A percentile compares a stretch with the other conserved stretches of the same genome.
Evolutionary conservation across 2,113 vertebrate species (phyloP).

Genomic region (Lonchura striata): DNA sequence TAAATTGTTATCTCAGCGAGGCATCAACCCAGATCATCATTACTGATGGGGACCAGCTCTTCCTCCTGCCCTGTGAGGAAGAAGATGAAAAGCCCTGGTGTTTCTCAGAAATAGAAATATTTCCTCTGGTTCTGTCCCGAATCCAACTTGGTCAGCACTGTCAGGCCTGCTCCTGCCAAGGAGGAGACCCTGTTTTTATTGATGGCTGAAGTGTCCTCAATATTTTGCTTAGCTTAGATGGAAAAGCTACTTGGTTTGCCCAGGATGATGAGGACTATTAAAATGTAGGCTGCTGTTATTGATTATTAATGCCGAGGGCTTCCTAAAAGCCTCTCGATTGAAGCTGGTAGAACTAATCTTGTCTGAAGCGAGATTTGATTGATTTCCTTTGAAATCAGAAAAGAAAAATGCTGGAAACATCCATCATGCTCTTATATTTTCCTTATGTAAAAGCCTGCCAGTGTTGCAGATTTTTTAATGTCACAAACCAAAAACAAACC

Average conservation of each 20-base stretch:
- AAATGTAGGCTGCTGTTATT: slow-evolving; percentile 32
- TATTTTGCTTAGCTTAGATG: not conserved
- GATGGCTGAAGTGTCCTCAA: not conserved
- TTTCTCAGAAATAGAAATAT: not conserved
- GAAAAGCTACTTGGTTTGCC: not conserved
- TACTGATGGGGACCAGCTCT: not conserved
- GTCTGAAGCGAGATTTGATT: not conserved
- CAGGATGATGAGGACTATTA: not conserved
- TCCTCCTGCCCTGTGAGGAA: not conserved
- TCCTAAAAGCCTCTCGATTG: slow-evolving; percentile 22
- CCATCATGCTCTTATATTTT: not conserved
- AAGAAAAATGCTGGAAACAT: not conserved
- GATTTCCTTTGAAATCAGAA: slow-evolving; percentile 44
- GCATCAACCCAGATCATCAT: not conserved
- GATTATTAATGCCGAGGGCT: slow-evolving; percentile 27
- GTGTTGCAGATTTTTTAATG: not conserved
- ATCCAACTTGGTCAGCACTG: not conserved
- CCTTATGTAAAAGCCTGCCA: not conserved
- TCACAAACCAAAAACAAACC: not conserved
- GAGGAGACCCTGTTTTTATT: not conserved
- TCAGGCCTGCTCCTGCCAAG: not conserved
- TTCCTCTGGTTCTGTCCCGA: not conserved
- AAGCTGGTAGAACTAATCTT: not conserved
- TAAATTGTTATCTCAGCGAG: not conserved
- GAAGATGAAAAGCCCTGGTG: not conserved